These are phyloP conservation scores for Apteryx owenii DNA, from an alignment of 2,113 vertebrate genomes.

Conservation along the genomic window DNA sequence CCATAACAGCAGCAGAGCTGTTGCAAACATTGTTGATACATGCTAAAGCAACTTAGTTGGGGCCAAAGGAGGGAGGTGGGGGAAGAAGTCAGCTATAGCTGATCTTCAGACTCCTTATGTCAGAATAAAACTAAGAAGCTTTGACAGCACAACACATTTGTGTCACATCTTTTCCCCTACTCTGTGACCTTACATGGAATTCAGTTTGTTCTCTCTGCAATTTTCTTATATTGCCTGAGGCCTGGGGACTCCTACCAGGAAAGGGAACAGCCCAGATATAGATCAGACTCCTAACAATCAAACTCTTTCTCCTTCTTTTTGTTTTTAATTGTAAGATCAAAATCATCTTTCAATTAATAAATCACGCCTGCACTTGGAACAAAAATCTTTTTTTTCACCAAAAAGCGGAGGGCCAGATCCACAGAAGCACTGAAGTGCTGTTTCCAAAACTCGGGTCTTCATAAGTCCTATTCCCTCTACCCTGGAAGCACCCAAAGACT, in stretches of 20 bases:
- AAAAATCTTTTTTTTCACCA: neutral
- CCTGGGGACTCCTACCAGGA: neutral
- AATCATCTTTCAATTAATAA: neutral
- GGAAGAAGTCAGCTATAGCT: neutral
- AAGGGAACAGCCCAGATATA: neutral
- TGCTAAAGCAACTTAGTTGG: neutral
- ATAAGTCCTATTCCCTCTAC: neutral
- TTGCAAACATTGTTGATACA: neutral
- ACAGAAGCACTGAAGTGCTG: neutral
- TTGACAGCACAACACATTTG: neutral
- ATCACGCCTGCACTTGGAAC: neutral
- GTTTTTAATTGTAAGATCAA: neutral
- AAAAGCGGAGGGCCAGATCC: neutral
- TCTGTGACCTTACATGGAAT: neutral
- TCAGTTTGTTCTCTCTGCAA: neutral
- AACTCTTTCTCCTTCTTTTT: neutral
- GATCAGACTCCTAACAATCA: neutral
- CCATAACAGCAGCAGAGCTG: neutral
- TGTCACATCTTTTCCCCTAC: neutral
- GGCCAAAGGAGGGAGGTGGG: neutral
- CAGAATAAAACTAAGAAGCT: neutral
- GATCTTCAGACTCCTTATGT: neutral
- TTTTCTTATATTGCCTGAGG: neutral
- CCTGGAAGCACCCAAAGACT: neutral
- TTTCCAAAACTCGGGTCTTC: neutral